Conservation (phyloP, 2,888 invertebrate species). For the Amphipyra tragopoginis region DNA sequence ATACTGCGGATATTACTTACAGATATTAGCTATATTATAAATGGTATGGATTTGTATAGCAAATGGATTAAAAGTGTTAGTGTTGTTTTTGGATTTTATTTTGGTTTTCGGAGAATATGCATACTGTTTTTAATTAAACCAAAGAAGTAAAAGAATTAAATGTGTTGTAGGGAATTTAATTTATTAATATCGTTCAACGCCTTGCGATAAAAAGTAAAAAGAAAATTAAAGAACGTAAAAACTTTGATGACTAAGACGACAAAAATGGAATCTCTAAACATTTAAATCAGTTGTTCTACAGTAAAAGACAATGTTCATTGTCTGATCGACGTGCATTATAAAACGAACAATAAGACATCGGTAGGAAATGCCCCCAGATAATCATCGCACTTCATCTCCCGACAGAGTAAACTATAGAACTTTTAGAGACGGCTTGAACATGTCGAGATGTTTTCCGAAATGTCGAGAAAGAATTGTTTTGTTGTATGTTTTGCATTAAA, state of each 20-base stretch:
- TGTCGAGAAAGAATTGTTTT: neutral
- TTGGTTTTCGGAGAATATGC: neutral
- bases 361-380: slow-evolving; percentile 77
- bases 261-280: neutral
- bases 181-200: too few species aligned
- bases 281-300: slow-evolving; percentile 23
- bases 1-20: slow-evolving; percentile 17
- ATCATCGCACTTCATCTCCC: slow-evolving; percentile 78
- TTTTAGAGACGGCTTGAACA: slow-evolving; percentile 48
- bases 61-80: neutral
- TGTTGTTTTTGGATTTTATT: too few species aligned
- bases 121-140: too few species aligned
- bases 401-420: slow-evolving; percentile 53
- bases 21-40: slow-evolving; percentile 9
- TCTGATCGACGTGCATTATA: slow-evolving; percentile 69
- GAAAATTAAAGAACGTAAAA: too few species aligned
- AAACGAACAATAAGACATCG: slow-evolving; percentile 72
- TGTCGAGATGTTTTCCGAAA: too few species aligned
- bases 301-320: slow-evolving; percentile 66
- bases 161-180: too few species aligned
- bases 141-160: too few species aligned
- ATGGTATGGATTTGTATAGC: slow-evolving; percentile 1
- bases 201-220: too few species aligned
- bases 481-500: too few species aligned
- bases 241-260: too few species aligned